Base-by-base conservation (phyloP, 2,888 invertebrate species). In the Cephus pulcher region DNA sequence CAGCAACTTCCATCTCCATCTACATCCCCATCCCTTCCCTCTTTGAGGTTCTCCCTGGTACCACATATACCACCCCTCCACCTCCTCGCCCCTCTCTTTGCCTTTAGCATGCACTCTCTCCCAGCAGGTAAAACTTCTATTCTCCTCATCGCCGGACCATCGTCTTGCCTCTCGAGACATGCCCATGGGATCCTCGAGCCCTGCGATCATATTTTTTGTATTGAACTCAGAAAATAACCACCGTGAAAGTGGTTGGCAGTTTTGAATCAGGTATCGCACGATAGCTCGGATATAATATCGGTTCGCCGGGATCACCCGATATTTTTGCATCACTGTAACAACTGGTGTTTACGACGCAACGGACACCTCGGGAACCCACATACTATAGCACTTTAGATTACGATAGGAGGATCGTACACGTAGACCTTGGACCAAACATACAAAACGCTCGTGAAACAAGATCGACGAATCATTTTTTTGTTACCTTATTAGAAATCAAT, bases 131-230 rank as follows among this genome's bases (percentile, higher is more conserved):
- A 86, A 86, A 83, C 85, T 84, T 85, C 84, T 87, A 84, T 86
- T 86, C 86, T 84, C 80, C 82, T 71, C 30, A 34, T 78, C 73
- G 34, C 33, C n/a, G 40, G 68, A 32, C 76, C 15, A 37, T 34
- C 33, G 35, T 78, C 34, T 71, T 56, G 73, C 79, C 78, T 56
- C 56, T 9, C 83, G 80, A 83, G 82, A 85, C 84, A 84, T 86
- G 81, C 84, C 84, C 86, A 84, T 84, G 86, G 85, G 87, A 87
- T 83, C 83, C 83, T 84, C 85, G 84, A 86, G 84, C 83, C 82
- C 81, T 79, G 76, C 85, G 84, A 86, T 89, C 85, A 87, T 89
- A 89, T 87, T 89, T 89, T 90, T 90, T 88, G 85, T 86, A 86
- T 84, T 81, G 85, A 81, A 81, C 78, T 77, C 80, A 83, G 86